Percentiles rank a stretch among this genome's conserved stretches.
Evolutionary conservation across 1,140 invertebrate genomes (phyloP).

Genomic region (Halesus radiatus): DNA sequence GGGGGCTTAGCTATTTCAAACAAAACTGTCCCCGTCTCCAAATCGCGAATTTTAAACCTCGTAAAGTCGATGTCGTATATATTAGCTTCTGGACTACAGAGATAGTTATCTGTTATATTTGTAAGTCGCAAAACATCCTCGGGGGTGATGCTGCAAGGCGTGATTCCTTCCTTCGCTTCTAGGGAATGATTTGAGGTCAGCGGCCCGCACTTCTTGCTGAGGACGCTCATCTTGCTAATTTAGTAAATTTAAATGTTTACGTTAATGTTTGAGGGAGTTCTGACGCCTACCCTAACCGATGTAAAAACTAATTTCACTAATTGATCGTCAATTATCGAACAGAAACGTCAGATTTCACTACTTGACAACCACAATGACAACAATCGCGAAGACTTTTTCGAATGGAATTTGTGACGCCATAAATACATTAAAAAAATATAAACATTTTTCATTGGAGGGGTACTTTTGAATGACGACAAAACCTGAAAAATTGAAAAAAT

Average conservation of each 20-base stretch:
- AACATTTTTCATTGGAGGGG: neutral
- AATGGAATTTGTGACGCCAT: conserved; percentile 34
- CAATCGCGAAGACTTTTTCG: conserved; percentile 26
- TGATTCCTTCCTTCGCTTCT: conserved; percentile 32
- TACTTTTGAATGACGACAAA: neutral
- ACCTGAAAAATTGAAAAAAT: too few relatives aligned
- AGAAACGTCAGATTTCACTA: conserved; percentile 35
- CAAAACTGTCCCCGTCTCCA: conserved; percentile 91
- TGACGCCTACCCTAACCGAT: neutral
- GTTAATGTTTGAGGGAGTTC: neutral
- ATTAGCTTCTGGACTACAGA: conserved; percentile 95
- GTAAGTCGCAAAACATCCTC: conserved; percentile 75
- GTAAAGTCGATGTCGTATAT: conserved; percentile 98
- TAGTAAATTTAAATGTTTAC: conserved; percentile 8
- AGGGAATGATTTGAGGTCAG: conserved; percentile 46
- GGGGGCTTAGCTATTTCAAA: conserved; percentile 95
- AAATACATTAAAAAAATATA: conserved; percentile 13
- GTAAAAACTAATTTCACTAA: conserved; percentile 35
- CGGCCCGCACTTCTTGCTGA: conserved; percentile 51
- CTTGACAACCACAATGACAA: conserved; percentile 42
- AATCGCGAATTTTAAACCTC: conserved; percentile 95
- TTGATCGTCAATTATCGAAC: conserved; percentile 40
- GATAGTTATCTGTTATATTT: conserved; percentile 80
- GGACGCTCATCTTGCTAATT: conserved; percentile 46
- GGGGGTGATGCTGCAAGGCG: conserved; percentile 69